These are phyloP conservation scores for Eremophila alpestris DNA, from an alignment of 2,797 vertebrate genomes.

Conservation along the genomic window DNA sequence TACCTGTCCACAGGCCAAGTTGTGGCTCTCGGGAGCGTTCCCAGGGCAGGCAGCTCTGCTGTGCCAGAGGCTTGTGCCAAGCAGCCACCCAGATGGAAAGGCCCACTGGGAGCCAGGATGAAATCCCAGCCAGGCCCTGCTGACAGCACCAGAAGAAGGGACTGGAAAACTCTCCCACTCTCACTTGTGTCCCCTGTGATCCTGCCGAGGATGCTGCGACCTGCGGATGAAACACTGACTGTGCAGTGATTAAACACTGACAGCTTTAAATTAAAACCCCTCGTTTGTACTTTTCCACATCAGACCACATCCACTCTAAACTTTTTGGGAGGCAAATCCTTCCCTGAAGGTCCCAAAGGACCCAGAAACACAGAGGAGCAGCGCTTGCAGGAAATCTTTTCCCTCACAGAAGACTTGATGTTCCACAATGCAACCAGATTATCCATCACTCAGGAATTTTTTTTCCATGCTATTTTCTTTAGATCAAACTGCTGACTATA, in stretches of 20 bases:
- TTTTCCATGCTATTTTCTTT: background rate
- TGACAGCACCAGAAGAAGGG: background rate
- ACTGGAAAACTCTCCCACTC: background rate
- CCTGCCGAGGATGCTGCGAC: background rate
- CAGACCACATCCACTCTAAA: background rate
- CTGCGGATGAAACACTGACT: background rate
- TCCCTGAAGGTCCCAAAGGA: background rate
- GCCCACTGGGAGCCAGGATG: background rate
- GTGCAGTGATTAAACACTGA: background rate
- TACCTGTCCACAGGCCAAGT: background rate
- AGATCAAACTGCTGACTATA: background rate
- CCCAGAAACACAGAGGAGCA: background rate
- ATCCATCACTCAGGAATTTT: background rate
- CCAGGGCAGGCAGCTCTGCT: background rate
- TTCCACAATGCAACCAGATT: background rate
- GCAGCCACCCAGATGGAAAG: background rate
- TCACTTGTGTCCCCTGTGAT: fast-evolving
- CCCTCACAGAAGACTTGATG: background rate
- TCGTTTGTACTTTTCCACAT: background rate
- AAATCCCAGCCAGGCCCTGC: background rate
- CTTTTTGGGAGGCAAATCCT: background rate
- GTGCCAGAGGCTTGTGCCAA: background rate
- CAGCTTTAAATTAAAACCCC: background rate
- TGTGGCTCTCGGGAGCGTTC: background rate
- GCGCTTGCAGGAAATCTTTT: fast-evolving